Conservation (phyloP, 2,113 vertebrate genomes). For the Antechinus flavipes region DNA sequence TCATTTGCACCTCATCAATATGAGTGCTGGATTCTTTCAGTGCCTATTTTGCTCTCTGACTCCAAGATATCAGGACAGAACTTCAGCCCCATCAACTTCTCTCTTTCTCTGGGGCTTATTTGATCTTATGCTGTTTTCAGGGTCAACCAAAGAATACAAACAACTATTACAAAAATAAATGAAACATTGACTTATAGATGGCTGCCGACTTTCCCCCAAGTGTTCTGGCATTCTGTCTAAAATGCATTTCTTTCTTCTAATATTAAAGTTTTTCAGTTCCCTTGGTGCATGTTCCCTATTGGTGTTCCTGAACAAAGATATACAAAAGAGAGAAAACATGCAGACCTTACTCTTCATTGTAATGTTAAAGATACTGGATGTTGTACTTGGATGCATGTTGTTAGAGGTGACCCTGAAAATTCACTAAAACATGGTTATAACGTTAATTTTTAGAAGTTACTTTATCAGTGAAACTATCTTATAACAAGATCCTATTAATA, state of each 20-base stretch:
- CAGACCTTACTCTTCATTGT: neutral
- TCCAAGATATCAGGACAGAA: neutral
- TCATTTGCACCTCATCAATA: too few relatives aligned
- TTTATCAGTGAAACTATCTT: constrained; percentile 4
- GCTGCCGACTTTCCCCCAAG: neutral
- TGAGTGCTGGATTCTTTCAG: too few relatives aligned
- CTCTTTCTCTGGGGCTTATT: neutral
- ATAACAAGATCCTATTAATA: neutral
- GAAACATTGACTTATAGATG: neutral
- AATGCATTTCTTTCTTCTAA: neutral
- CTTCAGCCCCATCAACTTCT: neutral
- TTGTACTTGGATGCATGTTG: neutral
- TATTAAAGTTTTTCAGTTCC: neutral
- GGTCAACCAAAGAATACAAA: neutral
- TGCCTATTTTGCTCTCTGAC: too few relatives aligned
- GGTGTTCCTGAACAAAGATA: neutral
- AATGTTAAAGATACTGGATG: neutral
- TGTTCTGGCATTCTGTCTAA: neutral
- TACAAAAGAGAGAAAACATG: neutral
- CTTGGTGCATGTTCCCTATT: neutral
- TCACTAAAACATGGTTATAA: neutral
- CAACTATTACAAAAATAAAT: neutral
- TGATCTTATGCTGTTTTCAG: neutral
- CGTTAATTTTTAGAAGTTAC: neutral
- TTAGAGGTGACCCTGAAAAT: neutral